Evolutionary conservation across 2,888 invertebrate species (phyloP).

Genomic region (Poecilus cupreus): DNA sequence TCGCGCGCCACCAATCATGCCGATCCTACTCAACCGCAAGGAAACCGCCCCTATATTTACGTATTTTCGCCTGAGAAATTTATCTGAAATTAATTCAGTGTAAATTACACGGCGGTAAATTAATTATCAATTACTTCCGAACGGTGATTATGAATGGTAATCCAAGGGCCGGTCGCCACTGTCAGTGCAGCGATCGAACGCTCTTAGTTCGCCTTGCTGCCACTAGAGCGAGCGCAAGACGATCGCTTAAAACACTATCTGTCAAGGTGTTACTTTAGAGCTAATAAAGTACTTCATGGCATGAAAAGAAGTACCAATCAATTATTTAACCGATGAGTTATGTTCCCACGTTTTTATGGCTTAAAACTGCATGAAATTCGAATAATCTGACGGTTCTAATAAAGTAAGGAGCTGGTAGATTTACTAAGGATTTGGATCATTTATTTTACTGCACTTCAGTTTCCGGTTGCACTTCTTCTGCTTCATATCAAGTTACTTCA

Average conservation of each 20-base stretch:
- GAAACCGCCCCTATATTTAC: constrained; percentile 29
- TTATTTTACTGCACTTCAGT: constrained; percentile 31
- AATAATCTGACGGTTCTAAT: constrained; percentile 30
- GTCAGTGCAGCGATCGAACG: constrained; percentile 42
- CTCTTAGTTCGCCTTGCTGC: constrained; percentile 10
- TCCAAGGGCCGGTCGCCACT: constrained; percentile 36
- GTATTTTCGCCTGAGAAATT: constrained; percentile 51
- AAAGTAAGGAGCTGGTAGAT: constrained; percentile 12
- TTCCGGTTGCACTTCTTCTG: constrained; percentile 27
- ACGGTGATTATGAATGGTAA: constrained; percentile 59
- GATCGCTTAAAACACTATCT: constrained; percentile 46
- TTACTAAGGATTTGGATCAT: constrained; percentile 24
- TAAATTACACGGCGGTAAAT: constrained; percentile 57
- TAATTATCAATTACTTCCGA: constrained; percentile 59
- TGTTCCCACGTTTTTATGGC: not conserved
- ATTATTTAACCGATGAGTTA: constrained; percentile 38
- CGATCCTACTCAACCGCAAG: not conserved
- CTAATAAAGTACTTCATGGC: constrained; percentile 42
- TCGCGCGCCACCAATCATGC: constrained; percentile 51
- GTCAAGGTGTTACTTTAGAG: constrained; percentile 29
- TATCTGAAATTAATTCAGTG: constrained; percentile 58
- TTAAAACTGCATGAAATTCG: constrained; percentile 38
- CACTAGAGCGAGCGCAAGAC: constrained; percentile 13
- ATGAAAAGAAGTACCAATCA: constrained; percentile 42
- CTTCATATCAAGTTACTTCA: constrained; percentile 17